Evolutionary conservation across 2,113 vertebrate genomes (phyloP), one percentile per base, ranked within the genome.

Genomic region (Sapayoa aenigma): DNA sequence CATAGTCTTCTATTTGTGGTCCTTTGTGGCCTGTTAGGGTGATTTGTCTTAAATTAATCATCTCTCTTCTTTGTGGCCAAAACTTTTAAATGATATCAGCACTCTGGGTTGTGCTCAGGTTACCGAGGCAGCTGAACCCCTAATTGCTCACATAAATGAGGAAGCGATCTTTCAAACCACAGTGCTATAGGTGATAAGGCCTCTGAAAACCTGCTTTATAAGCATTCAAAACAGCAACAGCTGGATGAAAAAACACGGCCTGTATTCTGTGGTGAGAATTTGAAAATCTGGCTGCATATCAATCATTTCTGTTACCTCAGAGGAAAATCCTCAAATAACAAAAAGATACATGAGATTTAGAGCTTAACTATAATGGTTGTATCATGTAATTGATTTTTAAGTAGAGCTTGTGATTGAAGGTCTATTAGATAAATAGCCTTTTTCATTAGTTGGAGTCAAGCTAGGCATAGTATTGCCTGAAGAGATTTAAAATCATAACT

Each of bases 301-400:
- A 84, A 65, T 94, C 91, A 80, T 89, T 52, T 95, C 82, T 90
- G 79, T 93, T 93, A 93, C 86, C 86, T 78, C 79, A 75, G 72
- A 94, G 76, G 66, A 72, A 96, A 96, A 97, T 96, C 93, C 91
- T 93, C 88, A 92, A 90, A 78, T 94, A 96, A 96, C 90, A 95
- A 76, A 84, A 92, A 95, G 90, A 93, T 87, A 84, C 60, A 84
- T 35, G 86, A 93, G 93, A 94, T 95, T 96, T 95, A 92, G 85
- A 86, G 92, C 88, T 96, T 93, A 95, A 68, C 90, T 90, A 12
- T 89, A 96, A 84, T 71, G 89, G 66, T 89, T 90, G 77, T 90
- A 84, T 94, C 90, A 67, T n/a, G 31, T 86, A 93, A 94, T 89
- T 96, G 93, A 92, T 96, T 96, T 95, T 95, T 92, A 96, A 96